Conservation (phyloP, 2,113 vertebrate species). For the Turdus rufiventris region DNA sequence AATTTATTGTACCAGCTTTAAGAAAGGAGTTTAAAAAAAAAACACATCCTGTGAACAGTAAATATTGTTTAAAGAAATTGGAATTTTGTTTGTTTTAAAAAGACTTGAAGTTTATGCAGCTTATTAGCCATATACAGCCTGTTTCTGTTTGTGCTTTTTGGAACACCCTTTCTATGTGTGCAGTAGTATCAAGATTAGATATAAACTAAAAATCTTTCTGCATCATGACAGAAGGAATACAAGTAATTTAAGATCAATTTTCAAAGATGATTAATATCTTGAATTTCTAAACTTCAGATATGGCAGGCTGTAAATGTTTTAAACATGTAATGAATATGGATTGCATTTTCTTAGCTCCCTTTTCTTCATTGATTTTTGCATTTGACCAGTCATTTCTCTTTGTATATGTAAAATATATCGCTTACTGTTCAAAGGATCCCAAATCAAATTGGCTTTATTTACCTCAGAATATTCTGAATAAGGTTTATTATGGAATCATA, state of each 20-base stretch:
- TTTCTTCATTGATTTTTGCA: slow-evolving; percentile 31
- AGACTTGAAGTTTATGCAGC: background rate
- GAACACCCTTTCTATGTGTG: background rate
- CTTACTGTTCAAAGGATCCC: background rate
- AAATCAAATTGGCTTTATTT: slow-evolving; percentile 19
- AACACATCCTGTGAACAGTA: background rate
- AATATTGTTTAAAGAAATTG: background rate
- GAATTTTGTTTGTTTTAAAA: background rate
- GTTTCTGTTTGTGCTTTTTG: background rate
- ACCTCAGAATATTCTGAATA: background rate
- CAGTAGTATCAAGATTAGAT: background rate
- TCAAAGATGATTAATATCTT: background rate
- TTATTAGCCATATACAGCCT: background rate
- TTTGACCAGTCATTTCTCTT: background rate
- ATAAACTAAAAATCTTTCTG: background rate
- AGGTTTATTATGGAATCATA: background rate
- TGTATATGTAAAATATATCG: background rate
- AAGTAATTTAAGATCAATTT: background rate
- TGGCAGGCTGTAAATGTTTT: background rate
- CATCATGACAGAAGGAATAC: background rate
- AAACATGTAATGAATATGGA: slow-evolving; percentile 19
- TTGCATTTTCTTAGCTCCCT: slow-evolving; percentile 28
- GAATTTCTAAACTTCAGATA: background rate
- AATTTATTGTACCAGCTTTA: background rate
- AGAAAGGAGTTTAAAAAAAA: background rate